A percentile compares a stretch with the other conserved stretches of the same genome.
phyloP scores from a whole-genome alignment of 2,113 vertebrate genomes.

The Notarius quadriscutis region DNA sequence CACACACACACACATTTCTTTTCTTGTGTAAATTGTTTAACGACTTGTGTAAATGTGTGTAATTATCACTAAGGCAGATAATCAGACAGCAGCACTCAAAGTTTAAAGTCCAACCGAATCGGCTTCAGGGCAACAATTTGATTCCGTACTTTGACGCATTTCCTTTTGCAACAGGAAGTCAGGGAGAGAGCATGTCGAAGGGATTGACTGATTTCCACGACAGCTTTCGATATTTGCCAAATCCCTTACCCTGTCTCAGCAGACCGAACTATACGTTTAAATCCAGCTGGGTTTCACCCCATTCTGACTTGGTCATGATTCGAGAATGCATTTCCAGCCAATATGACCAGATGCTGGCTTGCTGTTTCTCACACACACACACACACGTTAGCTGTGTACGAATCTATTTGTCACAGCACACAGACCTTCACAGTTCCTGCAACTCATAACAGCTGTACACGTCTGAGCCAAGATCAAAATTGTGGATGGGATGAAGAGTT shows the following conservation, averaged over 20 bases:
- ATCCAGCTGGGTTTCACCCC: no score
- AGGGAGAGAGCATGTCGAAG: not conserved
- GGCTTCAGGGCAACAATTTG: not conserved
- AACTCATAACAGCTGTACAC: not conserved
- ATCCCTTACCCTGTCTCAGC: not conserved
- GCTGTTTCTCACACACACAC: not conserved
- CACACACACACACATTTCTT: constrained; percentile 25
- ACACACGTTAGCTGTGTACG: not conserved
- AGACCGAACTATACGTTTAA: not conserved
- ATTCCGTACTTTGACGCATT: not conserved
- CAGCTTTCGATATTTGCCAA: not conserved
- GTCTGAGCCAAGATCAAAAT: not conserved
- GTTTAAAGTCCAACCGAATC: not conserved
- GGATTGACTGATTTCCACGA: not conserved
- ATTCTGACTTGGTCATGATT: not conserved
- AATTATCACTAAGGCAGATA: constrained; percentile 13
- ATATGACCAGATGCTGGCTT: not conserved
- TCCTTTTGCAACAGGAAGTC: not conserved
- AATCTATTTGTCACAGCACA: not conserved
- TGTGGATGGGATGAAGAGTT: not conserved
- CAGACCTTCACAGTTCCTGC: not conserved
- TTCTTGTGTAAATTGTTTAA: not conserved
- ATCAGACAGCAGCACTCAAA: constrained; percentile 22
- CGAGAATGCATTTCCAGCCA: not conserved
- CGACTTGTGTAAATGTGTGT: not conserved